A percentile compares a stretch with the other conserved stretches of the same genome.
These are phyloP conservation scores for Mystacornis crossleyi DNA, from an alignment of 2,113 vertebrate genomes.

Conservation along the genomic window DNA sequence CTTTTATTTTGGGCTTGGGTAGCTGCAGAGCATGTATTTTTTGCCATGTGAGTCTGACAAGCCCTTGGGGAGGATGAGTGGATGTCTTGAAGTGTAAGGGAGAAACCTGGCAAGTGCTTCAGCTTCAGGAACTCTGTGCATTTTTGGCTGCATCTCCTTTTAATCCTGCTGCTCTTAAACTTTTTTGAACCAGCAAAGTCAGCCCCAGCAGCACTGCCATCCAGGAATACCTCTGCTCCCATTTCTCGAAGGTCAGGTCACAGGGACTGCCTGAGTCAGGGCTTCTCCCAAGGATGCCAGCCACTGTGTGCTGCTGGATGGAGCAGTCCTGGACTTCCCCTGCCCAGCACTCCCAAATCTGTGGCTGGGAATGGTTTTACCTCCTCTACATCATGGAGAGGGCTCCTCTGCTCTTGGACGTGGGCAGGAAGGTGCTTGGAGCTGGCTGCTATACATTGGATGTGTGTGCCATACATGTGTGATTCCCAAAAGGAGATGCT, in stretches of 20 bases:
- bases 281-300: not conserved
- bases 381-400: not conserved
- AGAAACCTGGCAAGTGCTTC: slow-evolving; percentile 43
- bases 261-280: not conserved
- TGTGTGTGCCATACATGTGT: rapidly evolving
- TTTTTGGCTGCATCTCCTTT: slow-evolving; percentile 46
- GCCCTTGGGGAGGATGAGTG: slow-evolving; percentile 60
- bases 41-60: slow-evolving; percentile 66
- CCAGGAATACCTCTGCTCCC: not conserved
- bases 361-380: not conserved
- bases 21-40: slow-evolving; percentile 48
- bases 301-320: rapidly evolving
- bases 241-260: not conserved
- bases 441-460: rapidly evolving
- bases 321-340: not conserved
- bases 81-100: slow-evolving; percentile 44
- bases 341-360: not conserved
- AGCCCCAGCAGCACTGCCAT: not conserved
- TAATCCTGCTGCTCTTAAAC: slow-evolving; percentile 22
- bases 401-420: not conserved
- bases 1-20: slow-evolving; percentile 53
- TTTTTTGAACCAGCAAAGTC: not conserved
- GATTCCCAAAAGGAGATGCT: not conserved
- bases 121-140: slow-evolving; percentile 41
- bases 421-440: not conserved